Evolutionary conservation across 2,888 invertebrate genomes (phyloP).

Genomic region (Sarcophaga rosellei): DNA sequence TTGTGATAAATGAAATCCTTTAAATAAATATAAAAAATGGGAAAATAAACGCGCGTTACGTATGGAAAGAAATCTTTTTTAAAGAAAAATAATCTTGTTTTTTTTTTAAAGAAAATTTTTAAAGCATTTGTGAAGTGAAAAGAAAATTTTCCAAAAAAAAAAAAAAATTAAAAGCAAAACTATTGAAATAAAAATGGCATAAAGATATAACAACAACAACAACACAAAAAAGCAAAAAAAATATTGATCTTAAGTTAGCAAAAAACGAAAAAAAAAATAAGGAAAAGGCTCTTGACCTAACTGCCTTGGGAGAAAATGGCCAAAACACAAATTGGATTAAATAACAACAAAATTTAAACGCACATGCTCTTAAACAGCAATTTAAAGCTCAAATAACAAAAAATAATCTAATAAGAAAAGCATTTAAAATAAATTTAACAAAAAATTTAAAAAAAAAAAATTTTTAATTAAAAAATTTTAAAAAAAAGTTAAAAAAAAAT

Average conservation of each 20-base stretch:
- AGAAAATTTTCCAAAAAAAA: background rate
- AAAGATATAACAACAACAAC: background rate
- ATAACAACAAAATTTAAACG: slow-evolving; percentile 18
- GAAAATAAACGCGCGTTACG: slow-evolving; percentile 50
- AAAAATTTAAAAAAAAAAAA: background rate
- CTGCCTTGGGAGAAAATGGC: slow-evolving; percentile 55
- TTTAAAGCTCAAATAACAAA: slow-evolving; percentile 6
- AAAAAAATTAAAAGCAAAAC: background rate
- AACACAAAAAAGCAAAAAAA: background rate
- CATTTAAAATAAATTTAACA: slow-evolving; percentile 2
- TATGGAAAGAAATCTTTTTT: background rate
- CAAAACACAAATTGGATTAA: slow-evolving; percentile 43
- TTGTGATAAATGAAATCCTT: background rate
- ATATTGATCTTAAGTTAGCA: background rate
- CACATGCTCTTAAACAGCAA: background rate
- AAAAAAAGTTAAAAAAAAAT: slow-evolving; percentile 3
- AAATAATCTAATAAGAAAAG: background rate
- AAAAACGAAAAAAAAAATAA: background rate
- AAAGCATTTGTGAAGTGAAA: slow-evolving; percentile 1
- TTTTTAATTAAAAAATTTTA: background rate
- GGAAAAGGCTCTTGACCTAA: slow-evolving; percentile 51
- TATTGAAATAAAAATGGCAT: background rate
- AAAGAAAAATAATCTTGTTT: too few species aligned
- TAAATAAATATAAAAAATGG: background rate
- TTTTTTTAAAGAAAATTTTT: slow-evolving; percentile 12